phyloP scores from a whole-genome alignment of 1,140 invertebrate genomes.

The Pogonomyrmex barbatus region DNA sequence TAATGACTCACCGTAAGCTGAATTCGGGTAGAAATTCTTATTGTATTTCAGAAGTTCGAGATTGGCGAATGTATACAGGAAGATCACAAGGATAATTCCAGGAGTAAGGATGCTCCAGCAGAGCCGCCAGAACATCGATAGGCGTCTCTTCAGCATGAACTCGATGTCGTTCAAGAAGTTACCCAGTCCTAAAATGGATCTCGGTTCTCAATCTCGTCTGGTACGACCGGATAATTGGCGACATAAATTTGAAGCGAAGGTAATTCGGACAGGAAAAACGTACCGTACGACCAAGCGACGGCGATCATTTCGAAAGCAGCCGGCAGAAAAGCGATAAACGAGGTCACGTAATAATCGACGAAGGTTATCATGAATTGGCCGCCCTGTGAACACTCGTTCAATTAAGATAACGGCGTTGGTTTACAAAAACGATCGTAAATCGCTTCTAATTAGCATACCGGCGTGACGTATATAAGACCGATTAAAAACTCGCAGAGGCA shows the following conservation, averaged over 20 bases:
- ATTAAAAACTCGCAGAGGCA: conserved; percentile 89
- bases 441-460: conserved; percentile 87
- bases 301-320: conserved; percentile 90
- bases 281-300: conserved; percentile 93
- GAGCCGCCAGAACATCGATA: conserved; percentile 92
- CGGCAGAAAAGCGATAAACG: conserved; percentile 91
- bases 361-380: conserved; percentile 94
- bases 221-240: not conserved
- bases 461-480: conserved; percentile 92
- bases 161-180: conserved; percentile 92
- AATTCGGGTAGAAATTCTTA: conserved; percentile 63
- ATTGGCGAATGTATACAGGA: conserved; percentile 88
- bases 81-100: conserved; percentile 89
- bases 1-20: conserved; percentile 64
- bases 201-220: not conserved
- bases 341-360: conserved; percentile 94
- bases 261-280: conserved; percentile 67
- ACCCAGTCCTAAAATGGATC: conserved; percentile 87
- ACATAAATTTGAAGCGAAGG: not conserved
- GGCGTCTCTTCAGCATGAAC: conserved; percentile 91
- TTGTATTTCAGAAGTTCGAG: conserved; percentile 84
- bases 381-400: conserved; percentile 87
- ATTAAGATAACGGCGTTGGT: conserved; percentile 24
- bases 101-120: conserved; percentile 93
- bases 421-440: conserved; percentile 42